These are phyloP conservation scores for Perca schrenkii DNA, from an alignment of 2,113 vertebrate species.

Conservation along the genomic window DNA sequence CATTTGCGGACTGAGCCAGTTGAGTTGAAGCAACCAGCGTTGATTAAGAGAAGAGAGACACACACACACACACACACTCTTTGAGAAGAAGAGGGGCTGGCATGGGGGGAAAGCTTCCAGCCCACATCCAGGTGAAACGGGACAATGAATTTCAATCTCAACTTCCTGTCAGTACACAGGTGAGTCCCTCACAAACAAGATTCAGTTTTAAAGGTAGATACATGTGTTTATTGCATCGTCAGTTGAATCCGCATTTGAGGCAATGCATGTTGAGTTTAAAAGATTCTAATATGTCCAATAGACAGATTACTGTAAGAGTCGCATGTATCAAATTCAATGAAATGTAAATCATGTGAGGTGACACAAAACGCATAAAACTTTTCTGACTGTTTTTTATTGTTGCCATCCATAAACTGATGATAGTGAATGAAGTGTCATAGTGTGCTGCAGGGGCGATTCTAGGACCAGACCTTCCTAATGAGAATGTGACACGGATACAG, in stretches of 20 bases:
- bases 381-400: background rate
- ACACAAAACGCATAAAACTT: background rate
- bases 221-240: background rate
- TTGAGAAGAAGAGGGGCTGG: conserved; percentile 1
- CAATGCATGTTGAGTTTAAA: background rate
- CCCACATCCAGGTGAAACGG: background rate
- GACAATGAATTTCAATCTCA: conserved; percentile 37
- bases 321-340: background rate
- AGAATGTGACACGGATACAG: too few relatives aligned
- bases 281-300: background rate
- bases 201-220: background rate
- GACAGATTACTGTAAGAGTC: background rate
- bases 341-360: background rate
- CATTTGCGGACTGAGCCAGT: conserved; percentile 8
- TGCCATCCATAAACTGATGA: background rate
- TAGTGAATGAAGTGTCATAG: background rate
- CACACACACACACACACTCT: background rate
- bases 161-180: conserved; percentile 41
- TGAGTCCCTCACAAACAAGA: conserved; percentile 38
- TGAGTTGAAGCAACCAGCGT: background rate
- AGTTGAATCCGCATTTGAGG: background rate
- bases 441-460: too few relatives aligned
- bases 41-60: background rate
- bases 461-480: too few relatives aligned
- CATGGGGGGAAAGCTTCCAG: background rate